Base-by-base conservation (phyloP, 64 coral and sea anemone genomes). In the Hydrozoanthus tunicans region DNA sequence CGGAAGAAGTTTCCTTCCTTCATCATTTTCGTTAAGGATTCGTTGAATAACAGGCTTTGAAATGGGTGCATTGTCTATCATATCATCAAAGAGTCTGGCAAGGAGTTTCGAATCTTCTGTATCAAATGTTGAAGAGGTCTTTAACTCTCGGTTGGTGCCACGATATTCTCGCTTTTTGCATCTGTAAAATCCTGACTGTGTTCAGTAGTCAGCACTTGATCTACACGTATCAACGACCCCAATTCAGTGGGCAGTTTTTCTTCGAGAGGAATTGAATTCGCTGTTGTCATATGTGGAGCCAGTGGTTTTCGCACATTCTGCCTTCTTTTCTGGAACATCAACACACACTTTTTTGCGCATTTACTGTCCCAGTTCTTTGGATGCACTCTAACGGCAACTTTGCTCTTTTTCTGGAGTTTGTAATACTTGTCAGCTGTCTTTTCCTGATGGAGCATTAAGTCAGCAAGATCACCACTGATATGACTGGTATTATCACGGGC, bases 61-160 rank as follows among this genome's bases (percentile, higher is more conserved):
- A 68, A 70, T 85, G 62, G 81, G 7, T 56, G 15, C 3, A 68
- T 68, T 85, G 32, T 32, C 64, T 55, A 69, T 57, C 64, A 85
- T 84, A 54, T 55, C 15, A 69, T 24, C 64, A 85, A 70, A 57
- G 26, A 70, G 63, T 55, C 8, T 56, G 32, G 81, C 0, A 68
- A 70, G 26, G 27, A 84, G 17, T 68, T 84, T 6, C 60, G 64
- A 84, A 54, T 84, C 81, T n/a, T 85, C 51, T 69, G 64, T 85
- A 56, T 85, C 27, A 83, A 69, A 67, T 61, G 3, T 83, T 52
- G 11, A 51, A 53, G 61, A 68, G 63, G 81, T 66, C 62, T 69
- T 84, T 70, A 84, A 64, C 64, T 56, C 57, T 82, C 80, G 43
- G 80, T 81, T 61, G 59, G 59, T 52, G 79, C 8, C 15, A 82